Evolutionary conservation across 2,797 vertebrate genomes (phyloP), one percentile per base, ranked within the genome.

Genomic region (Ctenosaura bakeri): DNA sequence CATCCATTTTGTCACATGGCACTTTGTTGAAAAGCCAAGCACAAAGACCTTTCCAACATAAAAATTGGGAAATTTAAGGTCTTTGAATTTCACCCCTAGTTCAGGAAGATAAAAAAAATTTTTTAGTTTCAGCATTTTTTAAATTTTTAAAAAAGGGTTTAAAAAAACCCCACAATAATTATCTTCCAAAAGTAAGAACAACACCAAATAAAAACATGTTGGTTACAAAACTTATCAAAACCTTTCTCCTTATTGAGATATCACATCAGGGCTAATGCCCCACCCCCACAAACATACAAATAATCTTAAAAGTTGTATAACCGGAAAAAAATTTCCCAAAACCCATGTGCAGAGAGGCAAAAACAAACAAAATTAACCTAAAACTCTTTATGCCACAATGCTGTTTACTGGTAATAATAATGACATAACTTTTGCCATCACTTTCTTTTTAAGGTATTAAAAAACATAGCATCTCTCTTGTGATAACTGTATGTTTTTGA

Each of bases 301-400:
- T 99, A 99, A 0, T 99, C 99, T 99, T 99, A 94, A 98, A 99
- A 0, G 98, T 98, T 99, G 98, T 93, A 99, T 98, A 84, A 99
- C 99, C 99, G 98, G 89, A 99, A 97, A 42, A 99, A 99, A 96
- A n/a, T n/a, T 99, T 99, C 88, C 99, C 99, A 96, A 99, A 99
- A 92, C n/a, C 99, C 99, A 0, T 99, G 98, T 99, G 94, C 74
- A 92, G 88, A 90, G 42, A 90, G 3, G 87, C 35, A 82, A 88
- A n/a, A 86, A 3, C 87, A 88, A 71, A 38, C 69, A 76, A 24
- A 32, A 88, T 71, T 73, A 52, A 66, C 26, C 83, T 64, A 38
- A 4, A 1, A 1, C 54, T 66, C 62, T n/a, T 22, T 0, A 90
- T 74, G 12, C 6, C 50, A 29, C 38, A 24, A 73, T 24, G 76